Evolutionary conservation across 2,113 vertebrate genomes (phyloP), one percentile per base, ranked within the genome.

Genomic region (Sinocyclocheilus rhinocerous): DNA sequence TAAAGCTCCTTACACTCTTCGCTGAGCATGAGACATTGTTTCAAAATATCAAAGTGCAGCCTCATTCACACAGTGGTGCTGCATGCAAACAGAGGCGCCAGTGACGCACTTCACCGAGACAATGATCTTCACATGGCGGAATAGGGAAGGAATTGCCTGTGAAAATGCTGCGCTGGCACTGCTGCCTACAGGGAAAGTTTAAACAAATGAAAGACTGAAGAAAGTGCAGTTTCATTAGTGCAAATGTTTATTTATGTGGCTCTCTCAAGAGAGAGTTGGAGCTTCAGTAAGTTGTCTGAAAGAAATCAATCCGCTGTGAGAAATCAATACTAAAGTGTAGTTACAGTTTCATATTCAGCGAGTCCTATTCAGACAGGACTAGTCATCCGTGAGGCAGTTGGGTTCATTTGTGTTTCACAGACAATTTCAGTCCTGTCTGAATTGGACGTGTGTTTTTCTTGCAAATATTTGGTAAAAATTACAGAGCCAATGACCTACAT

Each of bases 81-180:
- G 48, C 50, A 76, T 78, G 76, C 48, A 78, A 78, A 78, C 76
- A 59, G 52, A 59, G 76, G 16, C 6, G 76, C 16, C 26, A 79
- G 50, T 79, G 76, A 79, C 76, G 76, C 52, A 79, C 52, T 79
- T 79, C 18, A 59, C 50, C 1, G 9, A 57, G 76, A 79, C 52
- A 79, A 61, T 59, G 55, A 63, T 80, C 77, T 42, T 16, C 75
- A 76, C 67, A 70, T 15, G 12, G 45, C 22, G 11, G 18, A 29
- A 76, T 22, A 75, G 70, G 10, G 26, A 78, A 29, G n/a, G 26
- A 29, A 24, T 29, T 26, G n/a, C n/a, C 45, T 10, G 18, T 78
- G 76, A 78, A 55, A 78, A 55, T 78, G 24, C 76, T 57, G 50
- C 13, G 24, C 6, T 52, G 45, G 42, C 73, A 24, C 50, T 22